These are phyloP conservation scores for Cepaea hortensis DNA, from an alignment of 2,888 invertebrate genomes.

Conservation along the genomic window DNA sequence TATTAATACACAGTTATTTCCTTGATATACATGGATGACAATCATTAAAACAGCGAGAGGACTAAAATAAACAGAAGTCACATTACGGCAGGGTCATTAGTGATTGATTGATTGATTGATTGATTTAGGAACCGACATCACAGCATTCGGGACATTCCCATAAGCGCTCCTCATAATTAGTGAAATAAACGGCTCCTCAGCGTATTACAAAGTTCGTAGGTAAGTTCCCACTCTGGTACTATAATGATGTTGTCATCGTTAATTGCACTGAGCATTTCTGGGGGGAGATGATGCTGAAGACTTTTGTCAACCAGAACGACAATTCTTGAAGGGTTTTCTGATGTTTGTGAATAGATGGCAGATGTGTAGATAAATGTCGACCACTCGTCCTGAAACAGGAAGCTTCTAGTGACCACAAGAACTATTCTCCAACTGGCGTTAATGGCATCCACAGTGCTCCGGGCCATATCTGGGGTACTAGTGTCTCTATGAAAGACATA, in stretches of 20 bases:
- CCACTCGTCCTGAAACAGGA: constrained; percentile 28
- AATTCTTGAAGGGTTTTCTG: constrained; percentile 13
- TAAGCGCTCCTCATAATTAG: too few relatives aligned
- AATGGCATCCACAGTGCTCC: constrained; percentile 19
- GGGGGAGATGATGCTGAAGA: not conserved
- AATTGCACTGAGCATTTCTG: not conserved
- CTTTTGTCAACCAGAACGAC: constrained; percentile 21
- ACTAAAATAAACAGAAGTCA: too few relatives aligned
- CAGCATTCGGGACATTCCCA: too few relatives aligned
- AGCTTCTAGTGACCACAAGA: constrained; percentile 16
- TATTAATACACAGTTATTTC: too few relatives aligned
- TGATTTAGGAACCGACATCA: too few relatives aligned
- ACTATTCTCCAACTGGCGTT: constrained; percentile 32
- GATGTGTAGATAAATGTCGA: constrained; percentile 11
- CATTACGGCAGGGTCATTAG: too few relatives aligned
- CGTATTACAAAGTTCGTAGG: not conserved
- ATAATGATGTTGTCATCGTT: constrained; percentile 29
- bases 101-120: too few relatives aligned
- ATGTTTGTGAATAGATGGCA: constrained; percentile 18
- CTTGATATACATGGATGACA: too few relatives aligned
- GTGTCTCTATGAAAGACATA: constrained; percentile 4
- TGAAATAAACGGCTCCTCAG: not conserved
- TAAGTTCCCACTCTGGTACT: constrained; percentile 1
- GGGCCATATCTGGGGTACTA: not conserved
- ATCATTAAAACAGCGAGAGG: too few relatives aligned